These are phyloP conservation scores for Nipponacmea schrenckii DNA, from an alignment of 2,888 invertebrate genomes.

Conservation along the genomic window DNA sequence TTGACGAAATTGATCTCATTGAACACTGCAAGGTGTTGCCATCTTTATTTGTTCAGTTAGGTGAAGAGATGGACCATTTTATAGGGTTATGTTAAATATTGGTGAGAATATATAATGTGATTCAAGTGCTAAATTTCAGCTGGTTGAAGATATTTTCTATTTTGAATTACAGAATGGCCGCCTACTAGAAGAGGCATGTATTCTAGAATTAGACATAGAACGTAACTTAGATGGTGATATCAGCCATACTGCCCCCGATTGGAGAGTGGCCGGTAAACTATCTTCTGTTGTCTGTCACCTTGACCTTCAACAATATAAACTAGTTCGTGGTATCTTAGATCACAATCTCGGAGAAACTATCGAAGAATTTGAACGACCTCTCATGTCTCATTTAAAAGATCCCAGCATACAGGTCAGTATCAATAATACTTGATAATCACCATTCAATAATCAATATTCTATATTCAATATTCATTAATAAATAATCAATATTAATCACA, in stretches of 20 bases:
- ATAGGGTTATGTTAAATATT: too few relatives aligned
- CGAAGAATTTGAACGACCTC: constrained; percentile 69
- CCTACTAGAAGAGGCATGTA: constrained; percentile 77
- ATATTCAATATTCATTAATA: neutral
- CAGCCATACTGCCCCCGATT: constrained; percentile 77
- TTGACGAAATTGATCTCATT: too few relatives aligned
- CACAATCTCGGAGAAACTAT: constrained; percentile 90
- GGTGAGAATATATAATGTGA: too few relatives aligned
- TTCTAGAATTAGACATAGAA: constrained; percentile 83
- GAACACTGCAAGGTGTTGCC: too few relatives aligned
- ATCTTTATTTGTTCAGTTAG: too few relatives aligned
- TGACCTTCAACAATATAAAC: constrained; percentile 85
- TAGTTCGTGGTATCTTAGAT: constrained; percentile 85
- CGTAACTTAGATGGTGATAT: constrained; percentile 79
- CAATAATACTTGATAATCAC: neutral
- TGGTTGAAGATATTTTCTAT: too few relatives aligned
- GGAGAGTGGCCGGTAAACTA: constrained; percentile 85
- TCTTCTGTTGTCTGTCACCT: constrained; percentile 85
- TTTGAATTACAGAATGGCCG: constrained; percentile 47
- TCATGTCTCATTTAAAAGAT: constrained; percentile 69
- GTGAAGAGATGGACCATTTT: too few relatives aligned
- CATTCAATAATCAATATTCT: neutral
- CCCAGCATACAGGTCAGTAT: constrained; percentile 63
- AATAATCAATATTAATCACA: neutral
- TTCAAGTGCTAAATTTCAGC: too few relatives aligned